Conservation (phyloP, 2,113 vertebrate species). For the Scophthalmus maximus region DNA sequence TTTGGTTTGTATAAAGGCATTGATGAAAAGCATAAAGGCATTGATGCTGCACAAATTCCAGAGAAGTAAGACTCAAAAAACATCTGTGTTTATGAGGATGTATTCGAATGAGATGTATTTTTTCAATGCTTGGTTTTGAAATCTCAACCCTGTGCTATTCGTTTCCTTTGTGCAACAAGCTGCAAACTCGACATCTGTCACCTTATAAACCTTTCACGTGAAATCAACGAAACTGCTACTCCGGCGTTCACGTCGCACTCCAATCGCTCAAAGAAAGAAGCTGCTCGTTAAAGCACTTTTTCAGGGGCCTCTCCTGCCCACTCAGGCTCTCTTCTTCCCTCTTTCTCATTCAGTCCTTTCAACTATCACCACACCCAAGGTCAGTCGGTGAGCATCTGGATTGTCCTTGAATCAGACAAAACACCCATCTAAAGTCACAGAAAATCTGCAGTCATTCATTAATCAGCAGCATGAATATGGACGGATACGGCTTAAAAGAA, state of each 20-base stretch:
- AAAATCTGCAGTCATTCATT: background rate
- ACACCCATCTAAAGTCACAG: background rate
- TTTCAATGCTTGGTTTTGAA: too few relatives aligned
- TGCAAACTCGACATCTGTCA: background rate
- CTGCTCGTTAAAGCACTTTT: background rate
- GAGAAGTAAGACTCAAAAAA: background rate
- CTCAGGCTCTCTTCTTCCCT: background rate
- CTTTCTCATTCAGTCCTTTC: background rate
- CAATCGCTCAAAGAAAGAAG: background rate
- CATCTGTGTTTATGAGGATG: too few relatives aligned
- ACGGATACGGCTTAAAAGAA: too few relatives aligned
- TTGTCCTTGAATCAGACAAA: background rate
- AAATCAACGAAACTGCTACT: background rate
- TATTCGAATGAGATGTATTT: too few relatives aligned
- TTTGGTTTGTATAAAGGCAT: too few relatives aligned
- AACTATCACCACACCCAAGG: background rate
- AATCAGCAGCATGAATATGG: background rate
- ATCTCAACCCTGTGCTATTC: too few relatives aligned
- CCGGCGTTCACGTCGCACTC: too few relatives aligned
- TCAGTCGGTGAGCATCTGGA: slow-evolving; percentile 14
- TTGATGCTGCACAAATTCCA: background rate
- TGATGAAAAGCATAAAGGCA: slow-evolving; percentile 10
- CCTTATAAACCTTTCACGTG: background rate
- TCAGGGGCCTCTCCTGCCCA: background rate
- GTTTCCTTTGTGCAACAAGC: background rate